These are phyloP conservation scores for Cyprinus carpio DNA, from an alignment of 2,113 vertebrate species.

Conservation along the genomic window DNA sequence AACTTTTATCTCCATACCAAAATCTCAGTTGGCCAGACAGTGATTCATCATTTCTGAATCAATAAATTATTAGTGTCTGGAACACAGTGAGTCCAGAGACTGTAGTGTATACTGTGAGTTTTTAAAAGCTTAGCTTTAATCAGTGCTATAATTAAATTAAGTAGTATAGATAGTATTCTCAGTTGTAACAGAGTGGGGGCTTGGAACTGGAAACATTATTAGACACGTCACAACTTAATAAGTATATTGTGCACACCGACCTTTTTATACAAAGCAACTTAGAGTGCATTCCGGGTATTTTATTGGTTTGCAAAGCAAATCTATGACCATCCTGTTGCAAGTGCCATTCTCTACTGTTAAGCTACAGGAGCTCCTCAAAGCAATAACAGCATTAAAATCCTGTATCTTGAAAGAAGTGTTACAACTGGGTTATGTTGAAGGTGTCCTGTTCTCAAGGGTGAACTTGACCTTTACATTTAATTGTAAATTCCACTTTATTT, in stretches of 20 bases:
- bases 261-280: neutral
- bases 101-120: neutral
- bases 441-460: neutral
- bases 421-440: neutral
- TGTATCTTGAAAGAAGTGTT: neutral
- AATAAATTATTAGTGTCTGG: neutral
- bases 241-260: neutral
- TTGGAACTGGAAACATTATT: neutral
- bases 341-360: neutral
- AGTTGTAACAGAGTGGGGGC: neutral
- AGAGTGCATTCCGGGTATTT: neutral
- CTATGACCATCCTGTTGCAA: neutral
- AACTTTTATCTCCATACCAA: neutral
- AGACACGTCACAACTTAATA: neutral
- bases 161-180: neutral
- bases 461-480: conserved; percentile 23
- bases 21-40: neutral
- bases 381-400: neutral
- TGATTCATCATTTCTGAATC: neutral
- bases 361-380: neutral
- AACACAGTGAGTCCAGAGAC: neutral
- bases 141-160: neutral
- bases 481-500: neutral
- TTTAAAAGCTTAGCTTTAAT: neutral
- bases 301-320: neutral